Evolutionary conservation across 2,888 invertebrate species (phyloP), one percentile per base, ranked within the genome.

Genomic region (Andrena hattorfiana): DNA sequence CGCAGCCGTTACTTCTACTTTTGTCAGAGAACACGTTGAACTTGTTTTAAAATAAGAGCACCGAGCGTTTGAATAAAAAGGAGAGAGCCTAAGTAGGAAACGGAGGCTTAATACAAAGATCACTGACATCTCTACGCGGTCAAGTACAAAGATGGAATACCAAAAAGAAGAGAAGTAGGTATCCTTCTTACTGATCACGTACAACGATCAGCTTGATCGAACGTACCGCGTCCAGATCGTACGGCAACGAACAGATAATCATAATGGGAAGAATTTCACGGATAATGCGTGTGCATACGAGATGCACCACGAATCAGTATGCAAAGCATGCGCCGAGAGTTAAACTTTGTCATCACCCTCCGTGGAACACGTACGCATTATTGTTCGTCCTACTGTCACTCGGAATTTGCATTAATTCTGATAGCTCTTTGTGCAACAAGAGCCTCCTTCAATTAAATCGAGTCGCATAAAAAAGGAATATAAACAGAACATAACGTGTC

Each of bases 181-280:
- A 75, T 72, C 64, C 70, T 59, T 60, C 77, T 86, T 73, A 77
- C 83, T 68, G 87, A 83, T 87, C 87, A 87, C 87, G 87, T 87
- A 87, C 84, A 67, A 62, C 69, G 81, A 87, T 84, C 87, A 69
- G 79, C 78, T 64, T 67, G 87, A 87, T 87, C 87, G 87, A 84
- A 84, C 76, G 81, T 83, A 81, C 81, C 84, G 85, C 83, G 83
- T 83, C 80, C 66, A 73, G 80, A 81, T 83, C 83, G 83, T 63
- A 63, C 72, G 30, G 64, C 73, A 81, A 77, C 85, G 67, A 77
- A 84, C 79, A 70, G 86, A 87, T 88, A 86, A 88, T 88, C 87
- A 86, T 88, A 88, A 88, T 88, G 83, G 85, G 82, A 84, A 82
- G 86, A 88, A 86, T 85, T 88, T 88, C 85, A 86, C 81, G 88